A percentile compares a stretch with the other conserved stretches of the same genome.
These are phyloP conservation scores for Sinocyclocheilus anophthalmus DNA, from an alignment of 2,113 vertebrate genomes.

Conservation along the genomic window DNA sequence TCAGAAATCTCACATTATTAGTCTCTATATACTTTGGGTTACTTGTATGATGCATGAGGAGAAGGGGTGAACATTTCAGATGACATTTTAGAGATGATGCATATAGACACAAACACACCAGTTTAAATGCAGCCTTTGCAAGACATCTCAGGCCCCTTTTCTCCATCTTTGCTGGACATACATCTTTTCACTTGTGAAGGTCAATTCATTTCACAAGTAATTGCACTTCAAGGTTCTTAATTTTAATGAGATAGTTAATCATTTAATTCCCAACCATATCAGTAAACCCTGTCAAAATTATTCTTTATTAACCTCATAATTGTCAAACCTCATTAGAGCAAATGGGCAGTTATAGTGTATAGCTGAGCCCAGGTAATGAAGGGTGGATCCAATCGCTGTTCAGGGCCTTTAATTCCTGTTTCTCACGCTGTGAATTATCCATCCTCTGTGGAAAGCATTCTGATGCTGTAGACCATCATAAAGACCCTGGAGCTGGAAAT, in stretches of 20 bases:
- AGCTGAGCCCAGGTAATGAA: conserved; percentile 58
- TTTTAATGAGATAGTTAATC: conserved; percentile 77
- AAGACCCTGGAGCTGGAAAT: conserved; percentile 54
- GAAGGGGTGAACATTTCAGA: background rate
- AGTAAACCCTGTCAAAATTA: conserved; percentile 69
- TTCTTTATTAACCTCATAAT: conserved; percentile 70
- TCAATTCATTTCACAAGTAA: conserved; percentile 66
- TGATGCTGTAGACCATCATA: conserved; percentile 49
- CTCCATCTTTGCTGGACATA: conserved; percentile 40
- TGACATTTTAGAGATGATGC: background rate
- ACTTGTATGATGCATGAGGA: background rate
- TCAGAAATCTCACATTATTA: background rate
- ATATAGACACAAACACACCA: background rate
- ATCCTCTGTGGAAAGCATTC: conserved; percentile 42
- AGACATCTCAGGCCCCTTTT: background rate
- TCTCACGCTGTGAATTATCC: conserved; percentile 47
- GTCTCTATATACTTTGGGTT: background rate
- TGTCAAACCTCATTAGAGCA: conserved; percentile 62
- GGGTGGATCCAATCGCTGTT: conserved; percentile 41
- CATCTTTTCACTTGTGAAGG: conserved; percentile 66
- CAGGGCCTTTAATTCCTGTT: conserved; percentile 50
- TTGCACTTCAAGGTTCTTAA: conserved; percentile 70
- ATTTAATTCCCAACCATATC: conserved; percentile 69
- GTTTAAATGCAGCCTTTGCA: background rate
- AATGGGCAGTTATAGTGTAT: conserved; percentile 58